Evolutionary conservation across 2,797 vertebrate genomes (phyloP).

Genomic region (Phalloptychus januarius): DNA sequence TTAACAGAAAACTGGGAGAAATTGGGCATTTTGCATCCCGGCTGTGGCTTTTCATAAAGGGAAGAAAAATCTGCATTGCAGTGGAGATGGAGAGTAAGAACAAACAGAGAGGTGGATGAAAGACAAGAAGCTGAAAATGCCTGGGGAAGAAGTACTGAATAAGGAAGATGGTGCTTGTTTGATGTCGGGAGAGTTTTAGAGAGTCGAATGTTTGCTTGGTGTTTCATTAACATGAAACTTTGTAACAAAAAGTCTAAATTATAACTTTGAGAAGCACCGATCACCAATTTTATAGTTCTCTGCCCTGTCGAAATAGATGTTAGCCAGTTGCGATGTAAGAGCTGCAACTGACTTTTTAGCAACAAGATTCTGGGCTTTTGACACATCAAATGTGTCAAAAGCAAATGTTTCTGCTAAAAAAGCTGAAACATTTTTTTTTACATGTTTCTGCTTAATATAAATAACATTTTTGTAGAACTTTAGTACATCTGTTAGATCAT

Average conservation of each 20-base stretch:
- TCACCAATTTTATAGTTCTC: not conserved
- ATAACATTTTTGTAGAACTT: not conserved
- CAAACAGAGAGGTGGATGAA: constrained; percentile 65
- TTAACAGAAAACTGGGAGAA: constrained; percentile 27
- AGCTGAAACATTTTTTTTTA: no score
- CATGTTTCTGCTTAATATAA: not conserved
- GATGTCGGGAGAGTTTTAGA: constrained; percentile 24
- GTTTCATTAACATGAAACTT: constrained; percentile 31
- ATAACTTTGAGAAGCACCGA: not conserved
- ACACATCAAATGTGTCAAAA: no score
- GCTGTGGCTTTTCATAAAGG: constrained; percentile 30
- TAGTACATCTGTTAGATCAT: not conserved
- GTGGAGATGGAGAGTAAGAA: constrained; percentile 52
- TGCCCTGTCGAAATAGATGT: not conserved
- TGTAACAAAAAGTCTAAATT: constrained; percentile 14
- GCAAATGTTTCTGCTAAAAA: no score
- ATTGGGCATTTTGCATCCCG: constrained; percentile 39
- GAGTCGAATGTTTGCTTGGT: constrained; percentile 20
- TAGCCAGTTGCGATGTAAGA: not conserved
- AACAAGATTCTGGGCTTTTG: not conserved
- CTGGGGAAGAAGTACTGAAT: constrained; percentile 34
- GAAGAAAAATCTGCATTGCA: constrained; percentile 69
- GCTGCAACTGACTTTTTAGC: not conserved
- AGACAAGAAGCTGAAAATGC: constrained; percentile 57
- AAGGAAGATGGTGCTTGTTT: constrained; percentile 40